phyloP scores from a whole-genome alignment of 2,888 invertebrate species.

The Nymphalis urticae region DNA sequence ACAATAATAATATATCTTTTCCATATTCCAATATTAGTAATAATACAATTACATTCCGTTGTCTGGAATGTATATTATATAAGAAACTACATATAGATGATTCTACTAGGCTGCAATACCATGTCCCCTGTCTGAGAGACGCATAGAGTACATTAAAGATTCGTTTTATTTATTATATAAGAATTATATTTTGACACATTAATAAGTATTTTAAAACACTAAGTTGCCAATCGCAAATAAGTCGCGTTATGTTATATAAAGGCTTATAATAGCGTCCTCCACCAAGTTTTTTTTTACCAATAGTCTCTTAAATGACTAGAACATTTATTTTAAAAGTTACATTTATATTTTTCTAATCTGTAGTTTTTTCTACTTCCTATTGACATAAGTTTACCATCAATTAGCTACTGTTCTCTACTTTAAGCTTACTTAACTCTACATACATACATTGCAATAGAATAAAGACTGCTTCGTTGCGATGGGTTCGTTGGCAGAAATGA shows the following conservation, averaged over 20 bases:
- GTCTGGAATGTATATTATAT: conserved; percentile 63
- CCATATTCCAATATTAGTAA: conserved; percentile 75
- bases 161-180: conserved; percentile 63
- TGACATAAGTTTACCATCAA: conserved; percentile 82
- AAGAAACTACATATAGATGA: conserved; percentile 78
- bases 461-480: conserved; percentile 57
- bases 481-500: conserved; percentile 56
- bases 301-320: conserved; percentile 73
- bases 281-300: conserved; percentile 77
- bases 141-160: conserved; percentile 68
- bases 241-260: conserved; percentile 69
- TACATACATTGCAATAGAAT: conserved; percentile 76
- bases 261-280: conserved; percentile 80
- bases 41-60: conserved; percentile 68
- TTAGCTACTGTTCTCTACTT: conserved; percentile 69
- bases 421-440: conserved; percentile 79
- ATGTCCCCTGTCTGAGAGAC: conserved; percentile 72
- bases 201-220: conserved; percentile 68
- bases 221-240: conserved; percentile 80
- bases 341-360: conserved; percentile 69
- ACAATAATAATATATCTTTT: conserved; percentile 70
- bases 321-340: conserved; percentile 73
- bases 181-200: conserved; percentile 70
- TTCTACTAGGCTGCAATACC: conserved; percentile 75
- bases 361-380: conserved; percentile 71